Base-by-base conservation (phyloP, 2,797 vertebrate species). In the Rhynchonycteris naso region DNA sequence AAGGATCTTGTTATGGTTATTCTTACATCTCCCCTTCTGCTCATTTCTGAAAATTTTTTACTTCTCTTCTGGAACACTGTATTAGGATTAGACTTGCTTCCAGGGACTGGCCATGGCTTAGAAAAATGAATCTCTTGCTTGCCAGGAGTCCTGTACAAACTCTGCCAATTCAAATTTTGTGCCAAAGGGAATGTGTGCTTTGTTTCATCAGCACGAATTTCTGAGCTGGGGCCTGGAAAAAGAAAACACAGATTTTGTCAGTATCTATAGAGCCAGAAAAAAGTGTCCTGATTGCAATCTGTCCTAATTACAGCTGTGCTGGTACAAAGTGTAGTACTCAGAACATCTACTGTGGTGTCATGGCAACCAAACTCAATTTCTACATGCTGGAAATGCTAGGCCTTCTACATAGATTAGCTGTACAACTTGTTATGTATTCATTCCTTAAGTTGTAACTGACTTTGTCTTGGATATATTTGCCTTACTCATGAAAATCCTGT, bases 171-270 rank as follows among this genome's bases (percentile, higher is more conserved):
- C 81, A 69, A 85, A 79, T 78, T 78, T 78, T 33, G 52, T 94
- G 88, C 84, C 90, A 93, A 85, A 96, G 38, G 13, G 59, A 89
- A 92, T 91, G 69, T 87, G 59, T 91, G 68, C 74, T 90, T 88
- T 97, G 85, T 96, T 96, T 94, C 72, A 95, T 95, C 81, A 94
- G 80, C 30, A 52, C 33, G 90, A 78, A 93, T 88, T 95, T 94
- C 81, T 93, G 66, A 92, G 30, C 38, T 80, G 63, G 47, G 30
- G 28, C 71, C 80, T 93, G 30, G 76, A 95, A 95, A 84, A 80
- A 90, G 66, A 95, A 97, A 95, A 91, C 80, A 85, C 58, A 85
- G 38, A 83, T 89, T 91, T 90, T 96, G 63, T 93, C 68, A 72
- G 47, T 79, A 47, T 92, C 58, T 61, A 47, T 76, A 65, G 59